Percentiles rank a stretch among this genome's conserved stretches.
These are phyloP conservation scores for Eilema sororculum DNA, from an alignment of 2,888 invertebrate genomes.

Conservation along the genomic window DNA sequence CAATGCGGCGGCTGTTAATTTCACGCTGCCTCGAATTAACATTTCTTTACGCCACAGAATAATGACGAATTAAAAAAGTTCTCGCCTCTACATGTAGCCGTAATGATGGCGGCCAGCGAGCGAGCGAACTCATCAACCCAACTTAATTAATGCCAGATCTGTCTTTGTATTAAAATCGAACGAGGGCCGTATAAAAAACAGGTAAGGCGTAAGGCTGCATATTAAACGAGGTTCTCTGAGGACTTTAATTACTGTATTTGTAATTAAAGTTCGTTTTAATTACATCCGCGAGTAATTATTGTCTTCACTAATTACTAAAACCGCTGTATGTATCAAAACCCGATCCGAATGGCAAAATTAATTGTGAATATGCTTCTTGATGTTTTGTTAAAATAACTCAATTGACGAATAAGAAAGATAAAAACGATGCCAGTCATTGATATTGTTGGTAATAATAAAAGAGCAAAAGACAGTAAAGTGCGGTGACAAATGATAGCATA, in stretches of 20 bases:
- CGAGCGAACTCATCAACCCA: slow-evolving; percentile 81
- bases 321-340: not conserved
- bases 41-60: slow-evolving; percentile 88
- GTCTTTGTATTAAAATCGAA: slow-evolving; percentile 86
- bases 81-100: slow-evolving; percentile 82
- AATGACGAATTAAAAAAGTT: slow-evolving; percentile 87
- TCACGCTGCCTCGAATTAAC: slow-evolving; percentile 88
- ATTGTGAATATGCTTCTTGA: not conserved
- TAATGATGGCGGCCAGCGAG: slow-evolving; percentile 78
- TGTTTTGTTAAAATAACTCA: not conserved
- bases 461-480: slow-evolving; percentile 26
- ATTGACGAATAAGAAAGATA: not conserved
- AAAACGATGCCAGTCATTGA: slow-evolving; percentile 3
- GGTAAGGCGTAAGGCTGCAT: slow-evolving; percentile 48
- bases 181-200: slow-evolving; percentile 55
- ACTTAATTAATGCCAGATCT: slow-evolving; percentile 86
- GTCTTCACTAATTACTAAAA: slow-evolving; percentile 14
- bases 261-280: slow-evolving; percentile 36
- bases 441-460: slow-evolving; percentile 13
- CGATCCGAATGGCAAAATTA: not conserved
- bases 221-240: slow-evolving; percentile 56
- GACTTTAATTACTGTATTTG: slow-evolving; percentile 39
- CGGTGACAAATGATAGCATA: slow-evolving; percentile 45
- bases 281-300: slow-evolving; percentile 3
- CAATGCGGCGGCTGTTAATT: slow-evolving; percentile 85